Conservation (phyloP, 2,113 vertebrate species). For the Arothron firmamentum region DNA sequence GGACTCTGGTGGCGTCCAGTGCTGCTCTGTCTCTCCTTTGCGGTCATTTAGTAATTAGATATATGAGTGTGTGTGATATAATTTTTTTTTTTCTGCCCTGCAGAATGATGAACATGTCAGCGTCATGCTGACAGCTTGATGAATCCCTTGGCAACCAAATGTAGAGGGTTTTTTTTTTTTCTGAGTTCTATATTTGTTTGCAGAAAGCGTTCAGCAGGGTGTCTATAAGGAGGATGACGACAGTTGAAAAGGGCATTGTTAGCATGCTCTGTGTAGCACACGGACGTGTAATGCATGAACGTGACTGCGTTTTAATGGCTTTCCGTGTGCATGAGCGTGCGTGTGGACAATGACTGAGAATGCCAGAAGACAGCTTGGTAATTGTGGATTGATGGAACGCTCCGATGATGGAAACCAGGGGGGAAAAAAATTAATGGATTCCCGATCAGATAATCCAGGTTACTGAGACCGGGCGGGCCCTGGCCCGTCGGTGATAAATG, state of each 20-base stretch:
- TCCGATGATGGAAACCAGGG: conserved; percentile 40
- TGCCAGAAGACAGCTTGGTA: conserved; percentile 18
- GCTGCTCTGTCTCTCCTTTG: conserved; percentile 15
- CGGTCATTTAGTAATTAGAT: background rate
- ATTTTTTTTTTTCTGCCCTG: conserved; percentile 8
- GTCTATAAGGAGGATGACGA: conserved; percentile 28
- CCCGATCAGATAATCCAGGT: conserved; percentile 58
- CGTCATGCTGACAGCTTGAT: conserved; percentile 39
- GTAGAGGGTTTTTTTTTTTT: background rate
- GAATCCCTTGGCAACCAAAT: conserved; percentile 40
- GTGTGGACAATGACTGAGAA: conserved; percentile 29
- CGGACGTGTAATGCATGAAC: background rate
- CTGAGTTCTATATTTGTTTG: conserved; percentile 22
- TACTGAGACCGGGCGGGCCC: conserved; percentile 46
- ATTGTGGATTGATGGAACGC: conserved; percentile 48
- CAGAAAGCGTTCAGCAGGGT: conserved; percentile 21
- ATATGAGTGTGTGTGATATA: background rate
- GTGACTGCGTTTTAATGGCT: conserved; percentile 30
- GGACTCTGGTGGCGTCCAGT: conserved; percentile 32
- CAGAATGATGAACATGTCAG: conserved; percentile 41
- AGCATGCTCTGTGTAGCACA: conserved; percentile 21
- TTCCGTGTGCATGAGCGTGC: background rate
- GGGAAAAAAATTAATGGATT: conserved; percentile 57
- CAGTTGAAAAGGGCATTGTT: conserved; percentile 42
- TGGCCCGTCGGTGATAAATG: conserved; percentile 65